Evolutionary conservation across 2,797 vertebrate genomes (phyloP), one percentile per base, ranked within the genome.

Genomic region (Sebastolobus altivelis): DNA sequence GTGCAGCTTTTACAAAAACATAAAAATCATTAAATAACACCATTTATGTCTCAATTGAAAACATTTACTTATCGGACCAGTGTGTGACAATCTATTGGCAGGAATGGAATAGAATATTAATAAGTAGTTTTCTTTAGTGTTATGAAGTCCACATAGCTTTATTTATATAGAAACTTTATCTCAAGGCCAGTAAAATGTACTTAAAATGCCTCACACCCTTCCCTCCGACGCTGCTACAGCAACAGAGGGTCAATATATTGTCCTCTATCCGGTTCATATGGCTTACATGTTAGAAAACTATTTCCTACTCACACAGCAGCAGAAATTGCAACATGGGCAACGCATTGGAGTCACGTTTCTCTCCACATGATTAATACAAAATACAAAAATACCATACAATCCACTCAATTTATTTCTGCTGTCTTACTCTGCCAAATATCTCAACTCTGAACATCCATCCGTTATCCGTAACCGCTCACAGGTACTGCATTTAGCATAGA

Each of bases 361-460:
- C 63, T 46, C 10, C 38, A 65, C 61, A 25, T 9, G 62, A 27
- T 27, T 43, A 43, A 37, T n/a, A 37, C 12, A n/a, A 65, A 27
- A 5, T 49, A 20, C 43, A 46, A 46, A 18, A 46, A 46, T 46
- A 46, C 16, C 8, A 49, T 49, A 49, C 16, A 14, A 4, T 67
- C 40, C 16, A 69, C 38, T 69, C 68, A 69, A 35, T 66, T 63
- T 40, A 43, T 35, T 38, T 60, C 67, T 56, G 55, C 22, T 27
- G 35, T 11, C 37, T 38, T 35, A 6, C 8, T 40, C 67, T 65
- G 63, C 59, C 33, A 40, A 62, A 56, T 58, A 43, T 54, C 40
- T 43, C 40, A 43, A 16, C 14, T 16, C 46, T 79, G 38, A 61
- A 13, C 43, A 46, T 18, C 16, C 43, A 46, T 20, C 43, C 16